Conservation (phyloP, 2,113 vertebrate species). For the Mystacornis crossleyi region DNA sequence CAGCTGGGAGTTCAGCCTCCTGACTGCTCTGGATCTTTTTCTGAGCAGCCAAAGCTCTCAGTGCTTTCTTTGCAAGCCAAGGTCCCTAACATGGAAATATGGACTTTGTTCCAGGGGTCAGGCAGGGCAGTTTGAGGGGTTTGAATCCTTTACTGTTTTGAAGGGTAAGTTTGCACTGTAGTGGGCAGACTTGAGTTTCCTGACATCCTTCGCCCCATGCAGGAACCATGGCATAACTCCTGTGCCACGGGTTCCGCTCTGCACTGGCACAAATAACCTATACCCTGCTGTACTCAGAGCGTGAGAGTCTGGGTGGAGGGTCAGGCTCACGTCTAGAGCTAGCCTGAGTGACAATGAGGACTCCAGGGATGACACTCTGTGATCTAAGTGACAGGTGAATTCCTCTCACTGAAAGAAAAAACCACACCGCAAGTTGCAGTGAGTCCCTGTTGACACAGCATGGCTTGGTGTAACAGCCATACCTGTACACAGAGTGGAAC, state of each 20-base stretch:
- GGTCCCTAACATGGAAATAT: background rate
- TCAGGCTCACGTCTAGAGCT: background rate
- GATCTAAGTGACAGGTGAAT: background rate
- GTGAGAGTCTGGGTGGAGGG: fast-evolving
- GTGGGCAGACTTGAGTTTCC: background rate
- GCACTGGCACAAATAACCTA: background rate
- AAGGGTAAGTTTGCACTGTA: background rate
- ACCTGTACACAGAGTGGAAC: background rate
- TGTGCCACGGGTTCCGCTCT: fast-evolving
- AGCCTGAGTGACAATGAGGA: background rate
- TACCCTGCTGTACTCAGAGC: background rate
- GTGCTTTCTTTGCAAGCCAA: background rate
- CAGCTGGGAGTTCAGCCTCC: background rate
- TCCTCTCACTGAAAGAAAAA: background rate
- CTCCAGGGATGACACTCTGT: background rate
- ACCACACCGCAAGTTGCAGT: fast-evolving
- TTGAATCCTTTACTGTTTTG: background rate
- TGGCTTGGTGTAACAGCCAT: background rate
- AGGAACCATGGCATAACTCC: fast-evolving
- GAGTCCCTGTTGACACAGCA: background rate
- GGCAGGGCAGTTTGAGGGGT: background rate
- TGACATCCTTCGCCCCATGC: background rate
- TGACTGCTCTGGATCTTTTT: background rate
- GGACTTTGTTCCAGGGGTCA: background rate
- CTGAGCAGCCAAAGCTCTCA: background rate